phyloP scores from a whole-genome alignment of 2,113 vertebrate species.

The Pan troglodytes region DNA sequence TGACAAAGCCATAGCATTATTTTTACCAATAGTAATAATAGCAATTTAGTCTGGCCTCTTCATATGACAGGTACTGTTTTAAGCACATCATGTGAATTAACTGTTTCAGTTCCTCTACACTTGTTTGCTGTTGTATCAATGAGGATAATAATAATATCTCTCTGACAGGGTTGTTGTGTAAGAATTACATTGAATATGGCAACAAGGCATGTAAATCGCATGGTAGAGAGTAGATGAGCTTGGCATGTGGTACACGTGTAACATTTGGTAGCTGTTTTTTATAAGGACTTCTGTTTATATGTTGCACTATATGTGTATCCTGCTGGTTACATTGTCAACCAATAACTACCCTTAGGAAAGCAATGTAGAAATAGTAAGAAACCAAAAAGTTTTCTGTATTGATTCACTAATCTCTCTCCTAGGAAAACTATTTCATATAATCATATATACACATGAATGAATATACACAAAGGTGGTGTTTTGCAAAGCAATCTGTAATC shows the following conservation, averaged over 20 bases:
- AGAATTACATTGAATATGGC: not conserved
- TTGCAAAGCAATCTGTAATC: not conserved
- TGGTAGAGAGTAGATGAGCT: not conserved
- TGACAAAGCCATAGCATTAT: not conserved
- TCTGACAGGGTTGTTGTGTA: not conserved
- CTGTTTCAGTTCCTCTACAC: not conserved
- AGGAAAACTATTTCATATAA: not conserved
- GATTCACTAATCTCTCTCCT: not conserved
- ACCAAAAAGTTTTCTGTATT: not conserved
- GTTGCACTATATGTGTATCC: fast-evolving
- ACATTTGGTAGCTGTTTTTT: not conserved
- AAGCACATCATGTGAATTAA: not conserved
- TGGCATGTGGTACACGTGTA: not conserved
- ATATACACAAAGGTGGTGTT: not conserved
- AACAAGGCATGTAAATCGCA: not conserved
- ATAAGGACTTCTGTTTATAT: not conserved
- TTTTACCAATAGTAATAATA: not conserved
- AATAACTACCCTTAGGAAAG: not conserved
- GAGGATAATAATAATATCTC: not conserved
- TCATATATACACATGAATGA: not conserved
- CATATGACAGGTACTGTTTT: not conserved
- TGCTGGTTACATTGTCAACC: not conserved
- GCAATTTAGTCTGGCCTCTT: not conserved
- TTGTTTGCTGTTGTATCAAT: not conserved
- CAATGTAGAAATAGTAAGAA: not conserved